Evolutionary conservation across 2,888 invertebrate species (phyloP), one percentile per base, ranked within the genome.

Genomic region (Hypsopygia costalis): DNA sequence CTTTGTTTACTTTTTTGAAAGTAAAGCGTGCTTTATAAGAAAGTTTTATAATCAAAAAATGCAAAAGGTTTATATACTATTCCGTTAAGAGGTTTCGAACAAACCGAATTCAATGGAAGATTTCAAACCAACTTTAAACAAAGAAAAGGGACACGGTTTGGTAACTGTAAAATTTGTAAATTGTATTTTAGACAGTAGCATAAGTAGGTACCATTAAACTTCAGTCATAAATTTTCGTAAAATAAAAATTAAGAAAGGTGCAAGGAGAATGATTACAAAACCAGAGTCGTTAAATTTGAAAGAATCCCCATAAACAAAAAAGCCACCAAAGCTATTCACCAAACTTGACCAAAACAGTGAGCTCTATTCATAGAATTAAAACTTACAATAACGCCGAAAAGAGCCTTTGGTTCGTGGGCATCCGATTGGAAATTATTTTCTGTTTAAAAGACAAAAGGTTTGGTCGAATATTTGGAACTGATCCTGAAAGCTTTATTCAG

Each of bases 321-420:
- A 25, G 25, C 25, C 25, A 7, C 25, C 25, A 25, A n/a, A n/a
- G n/a, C n/a, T n/a, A n/a, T n/a, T n/a, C n/a, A n/a, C n/a, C n/a
- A n/a, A n/a, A n/a, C n/a, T n/a, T n/a, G n/a, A n/a, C n/a, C n/a
- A n/a, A n/a, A n/a, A n/a, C n/a, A n/a, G n/a, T n/a, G n/a, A n/a
- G n/a, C n/a, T n/a, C n/a, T n/a, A n/a, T n/a, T n/a, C n/a, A n/a
- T n/a, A n/a, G n/a, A n/a, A n/a, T n/a, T n/a, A n/a, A n/a, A n/a
- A n/a, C n/a, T n/a, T n/a, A n/a, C n/a, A n/a, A n/a, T 75, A 71
- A 78, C 73, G 75, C 67, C 69, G 71, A 63, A 76, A 81, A 82
- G 81, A 76, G 74, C 78, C 70, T 73, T 68, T 62, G 62, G 62
- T 76, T 66, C 30, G 41, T 57, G 44, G 58, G 58, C 60, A 59